Conservation (phyloP, 35 echinoderm and acorn worm species). For the Stichopus chloronotus region DNA sequence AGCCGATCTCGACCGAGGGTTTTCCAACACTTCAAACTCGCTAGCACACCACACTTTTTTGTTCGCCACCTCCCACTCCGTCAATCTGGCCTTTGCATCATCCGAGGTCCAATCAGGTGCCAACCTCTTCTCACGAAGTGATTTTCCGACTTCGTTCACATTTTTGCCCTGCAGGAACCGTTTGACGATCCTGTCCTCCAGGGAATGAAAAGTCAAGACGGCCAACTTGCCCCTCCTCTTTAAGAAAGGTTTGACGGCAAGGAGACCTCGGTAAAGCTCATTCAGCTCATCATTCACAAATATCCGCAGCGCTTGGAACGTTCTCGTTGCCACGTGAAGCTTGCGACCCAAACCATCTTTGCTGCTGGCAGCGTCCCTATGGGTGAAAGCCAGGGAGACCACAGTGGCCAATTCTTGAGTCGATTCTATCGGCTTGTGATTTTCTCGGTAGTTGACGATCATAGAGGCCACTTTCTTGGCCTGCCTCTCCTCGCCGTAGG, state of each 20-base stretch:
- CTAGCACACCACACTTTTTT: conserved; percentile 69
- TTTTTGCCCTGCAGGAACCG: conserved; percentile 78
- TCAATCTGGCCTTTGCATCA: conserved; percentile 28
- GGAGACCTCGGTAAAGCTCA: conserved; percentile 69
- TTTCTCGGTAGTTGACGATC: conserved; percentile 87
- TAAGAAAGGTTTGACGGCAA: conserved; percentile 53
- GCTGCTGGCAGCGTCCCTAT: conserved; percentile 51
- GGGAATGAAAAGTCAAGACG: conserved; percentile 82
- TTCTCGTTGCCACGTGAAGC: conserved; percentile 82
- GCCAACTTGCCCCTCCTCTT: conserved; percentile 81
- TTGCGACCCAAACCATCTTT: conserved; percentile 72
- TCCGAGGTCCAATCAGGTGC: not conserved
- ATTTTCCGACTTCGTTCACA: conserved; percentile 69
- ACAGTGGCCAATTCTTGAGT: conserved; percentile 78
- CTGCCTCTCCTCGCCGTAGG: conserved; percentile 82
- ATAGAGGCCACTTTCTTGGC: conserved; percentile 77
- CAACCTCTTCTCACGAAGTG: conserved; percentile 51
- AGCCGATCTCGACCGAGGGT: conserved; percentile 93
- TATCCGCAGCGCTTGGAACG: conserved; percentile 88
- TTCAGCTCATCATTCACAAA: conserved; percentile 97
- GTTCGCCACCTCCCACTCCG: conserved; percentile 46
- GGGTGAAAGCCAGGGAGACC: conserved; percentile 77
- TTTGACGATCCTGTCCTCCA: conserved; percentile 95
- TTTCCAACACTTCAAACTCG: conserved; percentile 71
- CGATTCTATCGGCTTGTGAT: conserved; percentile 71